phyloP scores from a whole-genome alignment of 2,797 vertebrate species.

The Enteromius argenteus region DNA sequence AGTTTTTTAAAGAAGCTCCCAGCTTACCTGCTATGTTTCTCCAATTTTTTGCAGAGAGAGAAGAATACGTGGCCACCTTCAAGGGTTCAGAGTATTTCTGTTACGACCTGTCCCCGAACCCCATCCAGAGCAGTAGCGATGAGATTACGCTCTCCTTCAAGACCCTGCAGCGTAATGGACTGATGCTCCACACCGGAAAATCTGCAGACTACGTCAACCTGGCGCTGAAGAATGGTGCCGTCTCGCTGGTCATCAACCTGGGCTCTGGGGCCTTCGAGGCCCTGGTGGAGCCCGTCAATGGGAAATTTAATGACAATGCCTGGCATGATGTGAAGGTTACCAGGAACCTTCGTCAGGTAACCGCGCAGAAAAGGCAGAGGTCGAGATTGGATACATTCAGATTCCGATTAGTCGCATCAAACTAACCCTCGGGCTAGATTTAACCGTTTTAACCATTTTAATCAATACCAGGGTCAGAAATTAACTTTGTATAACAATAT shows the following conservation, averaged over 20 bases:
- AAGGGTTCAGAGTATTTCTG: conserved; percentile 99
- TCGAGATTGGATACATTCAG: conserved; percentile 58
- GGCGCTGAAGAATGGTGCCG: conserved; percentile 97
- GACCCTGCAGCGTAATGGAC: conserved; percentile 98
- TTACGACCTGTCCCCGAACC: conserved; percentile 97
- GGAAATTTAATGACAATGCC: conserved; percentile 99
- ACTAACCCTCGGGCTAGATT: conserved; percentile 23
- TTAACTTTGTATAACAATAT: not conserved
- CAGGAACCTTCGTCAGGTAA: conserved; percentile 99
- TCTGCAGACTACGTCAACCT: conserved; percentile 99
- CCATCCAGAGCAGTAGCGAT: conserved; percentile 98
- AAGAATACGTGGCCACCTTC: conserved; percentile 98
- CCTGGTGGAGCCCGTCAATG: conserved; percentile 99
- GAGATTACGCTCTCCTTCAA: conserved; percentile 99
- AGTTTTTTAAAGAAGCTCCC: not conserved
- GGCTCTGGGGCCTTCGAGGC: conserved; percentile 99
- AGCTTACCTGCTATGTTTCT: conserved; percentile 15
- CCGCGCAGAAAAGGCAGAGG: conserved; percentile 85
- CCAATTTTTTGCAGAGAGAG: conserved; percentile 84
- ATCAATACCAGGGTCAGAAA: conserved; percentile 17
- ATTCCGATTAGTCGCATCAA: conserved; percentile 40
- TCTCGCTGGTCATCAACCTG: conserved; percentile 99
- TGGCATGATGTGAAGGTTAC: conserved; percentile 99
- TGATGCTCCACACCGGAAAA: conserved; percentile 99
- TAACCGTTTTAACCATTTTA: conserved; percentile 24